Conservation (phyloP, 1,140 invertebrate genomes). For the Stenopsyche tienmushanensis region DNA sequence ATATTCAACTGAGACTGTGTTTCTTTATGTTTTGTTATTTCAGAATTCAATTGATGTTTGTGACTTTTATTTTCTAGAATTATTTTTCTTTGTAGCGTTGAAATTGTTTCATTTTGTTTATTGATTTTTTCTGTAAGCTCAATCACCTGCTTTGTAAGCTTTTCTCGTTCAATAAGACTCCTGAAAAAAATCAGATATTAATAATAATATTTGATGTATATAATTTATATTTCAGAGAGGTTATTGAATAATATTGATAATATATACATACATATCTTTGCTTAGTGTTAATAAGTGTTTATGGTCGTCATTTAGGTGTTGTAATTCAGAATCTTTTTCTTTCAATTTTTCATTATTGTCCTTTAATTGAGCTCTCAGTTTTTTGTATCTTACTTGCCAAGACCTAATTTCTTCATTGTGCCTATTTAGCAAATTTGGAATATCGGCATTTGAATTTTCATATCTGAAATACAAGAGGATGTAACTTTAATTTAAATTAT, state of each 20-base stretch:
- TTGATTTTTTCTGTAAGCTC: conserved; percentile 64
- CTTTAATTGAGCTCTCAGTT: conserved; percentile 62
- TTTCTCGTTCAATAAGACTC: conserved; percentile 71
- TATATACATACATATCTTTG: conserved; percentile 61
- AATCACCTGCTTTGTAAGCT: conserved; percentile 64
- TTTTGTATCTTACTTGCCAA: conserved; percentile 68
- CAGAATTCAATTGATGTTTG: conserved; percentile 66
- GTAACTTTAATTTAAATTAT: neutral
- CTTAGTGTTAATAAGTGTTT: conserved; percentile 67
- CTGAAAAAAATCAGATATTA: conserved; percentile 43
- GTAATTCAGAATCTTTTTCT: conserved; percentile 65
- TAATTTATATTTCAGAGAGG: neutral
- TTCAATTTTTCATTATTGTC: conserved; percentile 63
- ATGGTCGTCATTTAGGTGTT: conserved; percentile 65
- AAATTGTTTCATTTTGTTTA: conserved; percentile 69
- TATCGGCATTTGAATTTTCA: conserved; percentile 71
- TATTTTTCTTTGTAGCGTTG: conserved; percentile 65
- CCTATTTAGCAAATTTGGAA: conserved; percentile 69
- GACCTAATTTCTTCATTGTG: conserved; percentile 75
- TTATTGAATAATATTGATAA: neutral
- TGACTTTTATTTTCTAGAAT: conserved; percentile 70
- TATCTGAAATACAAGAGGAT: conserved; percentile 54
- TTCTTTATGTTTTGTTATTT: conserved; percentile 69
- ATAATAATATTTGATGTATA: neutral
- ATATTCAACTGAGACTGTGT: conserved; percentile 66